Base-by-base conservation (phyloP, 1,140 invertebrate genomes). In the Bombus confusus region DNA sequence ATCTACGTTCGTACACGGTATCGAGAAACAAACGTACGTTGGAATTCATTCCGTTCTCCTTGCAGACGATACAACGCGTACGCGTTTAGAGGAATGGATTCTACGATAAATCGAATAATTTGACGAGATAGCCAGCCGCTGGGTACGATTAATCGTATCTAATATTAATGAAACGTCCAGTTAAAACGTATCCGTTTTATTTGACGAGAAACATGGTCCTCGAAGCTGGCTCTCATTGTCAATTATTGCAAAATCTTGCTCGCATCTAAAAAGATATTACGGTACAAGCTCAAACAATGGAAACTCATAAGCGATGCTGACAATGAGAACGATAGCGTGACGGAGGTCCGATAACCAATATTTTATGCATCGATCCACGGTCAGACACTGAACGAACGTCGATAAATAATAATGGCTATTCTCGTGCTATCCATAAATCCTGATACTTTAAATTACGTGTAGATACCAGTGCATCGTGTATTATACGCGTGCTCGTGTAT, bases 381-480 rank as follows among this genome's bases (percentile, higher is more conserved):
- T 69, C 59, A 68, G n/a, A 43, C 43, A 37, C 43, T 72, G 25
- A 86, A 89, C 73, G 80, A 83, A 78, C 72, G 57, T 47, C 64
- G 62, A 68, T 69, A 87, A 88, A 86, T 86, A 83, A 86, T 71
- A 88, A 80, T 86, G 73, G 87, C 68, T 83, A 82, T 81, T 80
- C 87, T 78, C 66, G 62, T 73, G 83, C 37, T 86, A 89, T 83
- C 83, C 83, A 88, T 88, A 86, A 89, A 88, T 88, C 66, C 82
- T 66, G 57, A 62, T 87, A 39, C 69, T 73, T 88, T 86, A 74
- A 88, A 86, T 89, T 83, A 87, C 31, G 43, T 52, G 28, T 66
- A 31, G 59, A 69, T 81, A 86, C 71, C 80, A 72, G 71, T 59
- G 68, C 68, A 74, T 85, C 73, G 57, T 52, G 47, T 6, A 52